phyloP scores from a whole-genome alignment of 2,888 invertebrate genomes.

The Synergus itoensis region DNA sequence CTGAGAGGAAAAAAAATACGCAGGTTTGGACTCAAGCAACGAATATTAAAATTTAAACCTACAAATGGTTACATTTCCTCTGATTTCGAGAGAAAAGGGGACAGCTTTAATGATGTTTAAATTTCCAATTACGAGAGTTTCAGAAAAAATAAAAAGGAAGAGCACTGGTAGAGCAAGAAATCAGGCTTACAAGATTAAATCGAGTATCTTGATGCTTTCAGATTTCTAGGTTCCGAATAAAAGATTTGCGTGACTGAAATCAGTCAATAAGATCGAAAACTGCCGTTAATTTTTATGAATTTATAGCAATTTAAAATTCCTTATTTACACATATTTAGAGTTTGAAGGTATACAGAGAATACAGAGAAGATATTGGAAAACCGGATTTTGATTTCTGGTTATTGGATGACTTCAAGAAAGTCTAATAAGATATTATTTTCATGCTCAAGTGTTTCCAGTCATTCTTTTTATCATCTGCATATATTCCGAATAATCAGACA shows the following conservation, averaged over 20 bases:
- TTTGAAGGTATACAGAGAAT: neutral
- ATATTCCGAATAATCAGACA: neutral
- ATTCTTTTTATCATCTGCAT: constrained; percentile 14
- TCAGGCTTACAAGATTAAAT: neutral
- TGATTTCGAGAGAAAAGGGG: neutral
- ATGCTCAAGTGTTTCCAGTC: neutral
- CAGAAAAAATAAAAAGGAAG: neutral
- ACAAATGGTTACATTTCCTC: too few species aligned
- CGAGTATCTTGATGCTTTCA: neutral
- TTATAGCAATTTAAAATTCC: neutral
- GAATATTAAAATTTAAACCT: too few species aligned
- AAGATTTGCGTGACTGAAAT: neutral
- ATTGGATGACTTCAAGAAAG: constrained; percentile 10
- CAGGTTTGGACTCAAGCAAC: too few species aligned
- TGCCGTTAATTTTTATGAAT: neutral
- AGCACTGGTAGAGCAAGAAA: neutral
- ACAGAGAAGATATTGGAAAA: neutral
- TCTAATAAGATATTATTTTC: constrained; percentile 8
- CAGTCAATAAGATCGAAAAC: neutral
- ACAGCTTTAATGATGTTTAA: neutral
- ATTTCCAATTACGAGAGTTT: neutral
- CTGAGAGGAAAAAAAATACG: too few species aligned
- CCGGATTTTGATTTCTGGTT: constrained; percentile 33
- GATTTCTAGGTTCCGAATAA: neutral
- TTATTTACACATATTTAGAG: neutral